phyloP scores from a whole-genome alignment of 1,140 invertebrate genomes.

The Hetaerina americana region DNA sequence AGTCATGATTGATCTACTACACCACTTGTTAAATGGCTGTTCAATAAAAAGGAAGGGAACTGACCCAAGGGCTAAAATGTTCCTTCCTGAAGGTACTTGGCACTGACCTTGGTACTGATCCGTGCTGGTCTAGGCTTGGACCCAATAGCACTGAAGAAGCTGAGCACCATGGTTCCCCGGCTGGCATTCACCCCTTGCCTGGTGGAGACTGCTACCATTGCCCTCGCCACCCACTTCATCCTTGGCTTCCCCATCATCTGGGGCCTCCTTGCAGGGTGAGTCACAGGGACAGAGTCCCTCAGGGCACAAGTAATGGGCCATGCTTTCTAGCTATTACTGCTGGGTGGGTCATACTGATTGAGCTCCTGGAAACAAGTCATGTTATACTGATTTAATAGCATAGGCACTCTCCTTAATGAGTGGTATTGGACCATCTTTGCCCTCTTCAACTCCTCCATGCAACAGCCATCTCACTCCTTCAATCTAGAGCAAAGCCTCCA shows the following conservation, averaged over 20 bases:
- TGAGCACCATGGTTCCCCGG: constrained; percentile 40
- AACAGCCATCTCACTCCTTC: no score
- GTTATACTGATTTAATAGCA: no score
- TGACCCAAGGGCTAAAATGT: background rate
- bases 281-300: no score
- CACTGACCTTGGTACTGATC: constrained; percentile 56
- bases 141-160: constrained; percentile 41
- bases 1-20: constrained; percentile 1
- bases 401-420: no score
- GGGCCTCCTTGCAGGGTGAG: constrained; percentile 51
- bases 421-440: no score
- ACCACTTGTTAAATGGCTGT: background rate
- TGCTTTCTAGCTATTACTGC: no score
- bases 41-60: background rate
- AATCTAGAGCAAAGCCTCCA: no score
- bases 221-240: constrained; percentile 42
- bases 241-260: constrained; percentile 54
- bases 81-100: constrained; percentile 48
- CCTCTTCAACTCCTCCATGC: no score
- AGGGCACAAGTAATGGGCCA: no score
- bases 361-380: no score
- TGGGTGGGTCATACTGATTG: no score
- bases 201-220: constrained; percentile 43
- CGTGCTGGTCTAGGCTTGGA: constrained; percentile 64
- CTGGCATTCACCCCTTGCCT: constrained; percentile 52